Evolutionary conservation across 2,113 vertebrate genomes (phyloP), one percentile per base, ranked within the genome.

Genomic region (Xiphias gladius): DNA sequence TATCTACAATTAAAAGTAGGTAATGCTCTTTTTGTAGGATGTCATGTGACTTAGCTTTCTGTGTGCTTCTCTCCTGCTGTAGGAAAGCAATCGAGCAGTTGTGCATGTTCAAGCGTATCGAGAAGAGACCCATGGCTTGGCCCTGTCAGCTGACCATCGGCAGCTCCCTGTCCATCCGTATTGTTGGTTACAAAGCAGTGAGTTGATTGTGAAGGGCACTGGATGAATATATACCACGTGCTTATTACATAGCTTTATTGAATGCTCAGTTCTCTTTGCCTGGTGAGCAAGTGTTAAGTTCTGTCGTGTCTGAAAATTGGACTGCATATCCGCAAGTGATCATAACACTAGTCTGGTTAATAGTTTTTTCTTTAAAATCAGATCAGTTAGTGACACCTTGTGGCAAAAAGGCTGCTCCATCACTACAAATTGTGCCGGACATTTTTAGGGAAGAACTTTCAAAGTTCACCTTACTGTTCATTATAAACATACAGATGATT

Each of bases 111-210:
- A 99, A 99, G 94, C 95, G 94, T 54, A 94, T 95, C 11, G 96
- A 96, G 92, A 95, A 93, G 80, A 94, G 65, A 64, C 95, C 97
- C 2, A 82, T 92, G 84, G 28, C 95, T 39, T 99, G 98, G 98
- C 91, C 94, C 26, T 99, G 98, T 86, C 95, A 94, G 26, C 96
- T 99, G 76, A 99, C 98, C 79, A 97, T 99, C 43, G 97, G 98
- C 85, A 96, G 96, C 91, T 83, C 93, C 77, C 90, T 99, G 54
- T 92, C 97, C 76, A 98, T 99, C 93, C 96, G 93, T 65, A 98
- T 99, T 22, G 88, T 97, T 68, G 98, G 96, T 64, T 99, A 97
- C 92, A 99, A 98, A 95, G 94, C 96, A 63, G 98, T 99, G 95
- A 95, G 97, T 96, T 80, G 2, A 67, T 20, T 41, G 16, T 19